Base-by-base conservation (phyloP, 2,888 invertebrate genomes). In the Masnerella sp. region DNA sequence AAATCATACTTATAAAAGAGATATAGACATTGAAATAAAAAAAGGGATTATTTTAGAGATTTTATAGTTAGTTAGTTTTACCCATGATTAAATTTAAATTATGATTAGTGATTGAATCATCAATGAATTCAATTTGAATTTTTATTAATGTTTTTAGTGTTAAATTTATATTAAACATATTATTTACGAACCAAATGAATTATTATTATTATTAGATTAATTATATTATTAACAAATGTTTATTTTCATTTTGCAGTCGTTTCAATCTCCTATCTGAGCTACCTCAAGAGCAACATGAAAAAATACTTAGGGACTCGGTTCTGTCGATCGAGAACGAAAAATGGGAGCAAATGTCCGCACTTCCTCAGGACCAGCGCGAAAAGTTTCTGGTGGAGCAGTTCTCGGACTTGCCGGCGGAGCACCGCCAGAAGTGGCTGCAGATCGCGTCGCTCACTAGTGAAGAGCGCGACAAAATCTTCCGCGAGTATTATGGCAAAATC, bases 321-420 rank as follows among this genome's bases (percentile, higher is more conserved):
- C 62, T 87, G 12, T 87, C 86, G 1, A 87, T 84, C 17, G 87
- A 87, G 52, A 80, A 84, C 40, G 87, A 87, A 59, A 87, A 87
- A 69, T 85, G 86, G 82, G 86, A 87, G 30, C 85, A 87, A 72
- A 87, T 87, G 87, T 87, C 86, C 0, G 79, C 81, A 4, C 54
- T 87, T 43, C 87, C 87, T 2, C 80, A 85, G 0, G 84, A 87
- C 25, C 80, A 85, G 40, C 81, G 87, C 3, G 87, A 87, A 59
- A 81, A 80, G 36, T 87, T 87, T 58, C 74, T 87, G 9, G 73
- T 83, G 0, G 87, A 87, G 65, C 85, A 87, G 34, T 87, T 87
- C 43, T 84, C 87, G 0, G 87, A 87, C 70, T 77, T 87, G 1
- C 86, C 87, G 0, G 52, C 76, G 1, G 86, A 86, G 4, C 83